Conservation (phyloP, 2,113 vertebrate species). For the Perca flavescens region DNA sequence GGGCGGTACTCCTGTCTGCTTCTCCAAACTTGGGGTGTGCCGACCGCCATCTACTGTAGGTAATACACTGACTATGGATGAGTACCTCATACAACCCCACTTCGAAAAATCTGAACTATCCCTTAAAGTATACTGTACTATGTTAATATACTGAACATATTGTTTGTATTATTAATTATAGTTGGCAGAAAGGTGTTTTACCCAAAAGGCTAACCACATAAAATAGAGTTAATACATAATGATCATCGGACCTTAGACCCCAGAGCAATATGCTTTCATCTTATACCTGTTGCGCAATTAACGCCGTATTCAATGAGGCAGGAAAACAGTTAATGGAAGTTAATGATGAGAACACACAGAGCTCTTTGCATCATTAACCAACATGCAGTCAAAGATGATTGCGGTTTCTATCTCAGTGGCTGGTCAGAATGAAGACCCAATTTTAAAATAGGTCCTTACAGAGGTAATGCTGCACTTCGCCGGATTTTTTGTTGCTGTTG, state of each 20-base stretch:
- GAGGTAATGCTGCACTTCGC: slow-evolving; percentile 3
- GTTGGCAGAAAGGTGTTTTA: slow-evolving; percentile 3
- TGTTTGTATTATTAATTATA: neutral
- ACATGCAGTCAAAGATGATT: slow-evolving; percentile 75
- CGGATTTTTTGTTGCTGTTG: neutral
- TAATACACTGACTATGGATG: too few species aligned
- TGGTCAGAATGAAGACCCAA: slow-evolving; percentile 37
- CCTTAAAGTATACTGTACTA: neutral
- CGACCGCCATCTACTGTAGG: too few species aligned
- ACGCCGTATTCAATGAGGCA: slow-evolving; percentile 72
- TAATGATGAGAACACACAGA: slow-evolving; percentile 78
- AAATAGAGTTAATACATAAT: slow-evolving; percentile 28
- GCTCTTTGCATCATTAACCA: slow-evolving; percentile 79
- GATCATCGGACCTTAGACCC: slow-evolving; percentile 29
- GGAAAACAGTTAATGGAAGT: slow-evolving; percentile 79
- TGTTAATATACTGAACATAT: neutral
- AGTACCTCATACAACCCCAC: too few species aligned
- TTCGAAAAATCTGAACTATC: too few species aligned
- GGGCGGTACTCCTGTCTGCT: too few species aligned
- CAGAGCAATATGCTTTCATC: slow-evolving; percentile 64
- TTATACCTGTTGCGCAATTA: slow-evolving; percentile 72
- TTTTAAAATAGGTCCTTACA: slow-evolving; percentile 5
- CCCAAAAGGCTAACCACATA: slow-evolving; percentile 11
- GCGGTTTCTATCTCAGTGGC: slow-evolving; percentile 46
- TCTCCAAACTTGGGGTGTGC: too few species aligned